These are phyloP conservation scores for Chelmon rostratus DNA, from an alignment of 2,797 vertebrate genomes.

Conservation along the genomic window DNA sequence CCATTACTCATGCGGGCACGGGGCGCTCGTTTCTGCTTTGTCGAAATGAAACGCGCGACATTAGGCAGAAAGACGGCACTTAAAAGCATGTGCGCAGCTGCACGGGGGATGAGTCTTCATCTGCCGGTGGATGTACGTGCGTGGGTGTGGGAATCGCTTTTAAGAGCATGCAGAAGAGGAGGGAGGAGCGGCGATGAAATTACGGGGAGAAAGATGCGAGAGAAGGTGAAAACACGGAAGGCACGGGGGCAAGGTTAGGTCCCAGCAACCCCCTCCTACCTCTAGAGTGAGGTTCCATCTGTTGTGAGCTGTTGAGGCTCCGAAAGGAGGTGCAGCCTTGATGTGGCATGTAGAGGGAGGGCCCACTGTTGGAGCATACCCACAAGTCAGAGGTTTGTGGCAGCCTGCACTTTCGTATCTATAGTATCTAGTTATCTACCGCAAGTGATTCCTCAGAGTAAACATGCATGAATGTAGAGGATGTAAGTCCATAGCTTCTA, in stretches of 20 bases:
- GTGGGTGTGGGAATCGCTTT: slow-evolving; percentile 47
- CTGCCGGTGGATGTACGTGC: not conserved
- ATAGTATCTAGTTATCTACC: too few species aligned
- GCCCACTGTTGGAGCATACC: slow-evolving; percentile 10
- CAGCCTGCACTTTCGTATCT: slow-evolving; percentile 17
- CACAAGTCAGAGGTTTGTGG: not conserved
- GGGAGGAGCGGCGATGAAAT: slow-evolving; percentile 28
- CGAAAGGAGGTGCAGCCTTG: slow-evolving; percentile 57
- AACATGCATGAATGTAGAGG: not conserved
- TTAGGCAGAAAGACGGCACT: slow-evolving; percentile 29
- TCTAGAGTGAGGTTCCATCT: slow-evolving; percentile 67
- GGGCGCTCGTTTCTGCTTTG: slow-evolving; percentile 52
- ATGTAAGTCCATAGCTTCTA: slow-evolving; percentile 9
- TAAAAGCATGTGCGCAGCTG: slow-evolving; percentile 52
- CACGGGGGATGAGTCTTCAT: slow-evolving; percentile 27
- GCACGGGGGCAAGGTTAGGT: slow-evolving; percentile 77
- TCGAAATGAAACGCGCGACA: slow-evolving; percentile 50
- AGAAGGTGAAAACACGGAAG: slow-evolving; percentile 46
- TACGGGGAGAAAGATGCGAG: slow-evolving; percentile 16
- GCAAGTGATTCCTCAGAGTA: slow-evolving; percentile 24
- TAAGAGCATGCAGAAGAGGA: slow-evolving; percentile 32
- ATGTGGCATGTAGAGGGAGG: slow-evolving; percentile 57
- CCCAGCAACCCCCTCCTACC: slow-evolving; percentile 58
- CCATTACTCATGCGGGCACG: slow-evolving; percentile 52
- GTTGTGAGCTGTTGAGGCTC: slow-evolving; percentile 75